Evolutionary conservation across 2,888 invertebrate species (phyloP), one percentile per base, ranked within the genome.

Genomic region (Caprella mutica): DNA sequence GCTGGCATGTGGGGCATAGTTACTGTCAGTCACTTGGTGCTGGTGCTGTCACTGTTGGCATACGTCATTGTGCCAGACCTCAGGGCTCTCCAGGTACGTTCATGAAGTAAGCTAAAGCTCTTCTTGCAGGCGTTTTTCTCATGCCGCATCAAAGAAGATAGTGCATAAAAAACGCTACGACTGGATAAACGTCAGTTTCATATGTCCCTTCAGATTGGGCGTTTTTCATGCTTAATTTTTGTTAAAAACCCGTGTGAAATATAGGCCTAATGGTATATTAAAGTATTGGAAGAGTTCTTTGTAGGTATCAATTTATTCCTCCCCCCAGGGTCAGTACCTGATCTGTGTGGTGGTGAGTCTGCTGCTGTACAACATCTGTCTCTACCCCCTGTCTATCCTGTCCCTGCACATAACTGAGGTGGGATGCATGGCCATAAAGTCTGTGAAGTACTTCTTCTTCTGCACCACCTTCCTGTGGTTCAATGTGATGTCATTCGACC

Each of bases 381-480:
- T 59, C 2, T 50, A 59, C 38, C 63, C 63, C 8, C 55, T 52
- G 8, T 63, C 63, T 14, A 52, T 59, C 9, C 27, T 63, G 4
- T 19, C 52, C 26, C 40, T 63, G n/a, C 29, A 52, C 17, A 52
- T 59, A 52, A 59, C 57, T 35, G 44, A 52, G 30, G 59, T 63
- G 8, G 44, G 59, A 17, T 63, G 63, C 43, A 56, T 59, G 8
- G 59, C 63, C 5, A 38, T 63, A 64, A 59, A 56, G n/a, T 57
- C 63, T 26, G 59, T 64, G 5, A 64, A 64, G 29, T 64, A 64
- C 33, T 64, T 64, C 43, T 64, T 64, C 55, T 64, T 64, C 52
- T 60, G 63, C 51, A 59, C 59, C 14, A 53, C 56, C 2, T 57
- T 64, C 55, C 55, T 64, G 38, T 64, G 64, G 64, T 64, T 57